Evolutionary conservation across 2,888 invertebrate species (phyloP), one percentile per base, ranked within the genome.

Genomic region (Platycnemis pennipes): DNA sequence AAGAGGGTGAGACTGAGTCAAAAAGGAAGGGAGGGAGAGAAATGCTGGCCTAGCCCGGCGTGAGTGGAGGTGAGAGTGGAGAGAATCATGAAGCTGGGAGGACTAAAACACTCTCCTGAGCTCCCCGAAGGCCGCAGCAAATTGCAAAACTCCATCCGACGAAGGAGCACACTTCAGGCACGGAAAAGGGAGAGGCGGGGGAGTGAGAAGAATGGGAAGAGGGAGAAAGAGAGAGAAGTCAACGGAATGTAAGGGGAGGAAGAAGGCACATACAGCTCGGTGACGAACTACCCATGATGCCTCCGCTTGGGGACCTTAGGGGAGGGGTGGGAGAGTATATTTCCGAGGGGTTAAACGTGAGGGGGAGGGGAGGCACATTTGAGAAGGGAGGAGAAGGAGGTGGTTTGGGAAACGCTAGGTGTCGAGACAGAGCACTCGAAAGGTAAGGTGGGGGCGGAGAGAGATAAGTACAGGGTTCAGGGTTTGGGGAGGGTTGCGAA

Each of bases 81-180:
- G 77, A 13, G 77, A 37, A 63, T 37, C 31, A 37, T 77, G 77
- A 37, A 3, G 63, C 7, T n/a, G 3, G 26, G 69, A 77, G 63
- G n/a, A 63, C 63, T 26, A 22, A 89, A 89, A 89, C 53, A 37
- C 63, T 26, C 63, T 16, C 63, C 11, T 16, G 26, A 16, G 31
- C 37, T 37, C 77, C n/a, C 89, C 13, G n/a, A 46, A 87, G 87
- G 87, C 45, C 46, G 13, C 42, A 91, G 91, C 91, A 69, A 56
- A 69, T 91, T 91, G 63, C 91, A 56, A 42, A 91, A 91, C 91
- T 56, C 63, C 91, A 26, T 91, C n/a, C 63, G 91, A 26, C 22
- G 26, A 63, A 56, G 77, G 26, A 26, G 42, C n/a, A 45, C n/a
- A 63, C 19, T 26, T n/a, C 5, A 45, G 53, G 44, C 11, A 11